Evolutionary conservation across 1,140 invertebrate species (phyloP), one percentile per base, ranked within the genome.

Genomic region (Lordiphosa stackelbergi): DNA sequence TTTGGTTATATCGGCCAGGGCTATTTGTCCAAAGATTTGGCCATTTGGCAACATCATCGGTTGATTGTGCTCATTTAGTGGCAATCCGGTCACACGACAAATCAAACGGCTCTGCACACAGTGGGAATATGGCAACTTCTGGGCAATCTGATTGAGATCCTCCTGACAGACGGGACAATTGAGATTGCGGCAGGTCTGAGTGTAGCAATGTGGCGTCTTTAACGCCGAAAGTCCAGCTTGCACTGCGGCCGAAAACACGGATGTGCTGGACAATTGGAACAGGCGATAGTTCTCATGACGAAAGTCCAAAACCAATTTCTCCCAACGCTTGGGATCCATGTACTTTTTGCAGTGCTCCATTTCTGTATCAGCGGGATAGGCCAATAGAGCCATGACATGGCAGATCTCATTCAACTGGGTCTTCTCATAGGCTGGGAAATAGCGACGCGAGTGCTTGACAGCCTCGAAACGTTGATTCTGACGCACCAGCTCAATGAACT

Each of bases 41-140:
- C 97, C 97, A 90, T 99, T 99, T 37, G 98, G 98, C 88, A 99
- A 91, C 93, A 98, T 97, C 93, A 99, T 95, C 0, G 98, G 98
- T 66, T 95, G 95, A 89, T 99, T 99, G 88, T 99, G 93, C 88
- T 99, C 98, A 90, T 99, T 98, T 42, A 99, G 90, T n/a, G 96
- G 94, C 68, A 95, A 91, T 5, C 96, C 95, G 47, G 95, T 96
- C 60, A 98, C 95, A 69, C 94, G 92, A 47, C 87, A 88, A 66
- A 99, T 95, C 3, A 99, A 90, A 38, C 95, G 92, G 57, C 96
- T 97, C 88, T 99, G 97, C 16, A 96, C 96, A 88, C 96, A 98
- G 90, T 99, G 98, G 41, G 97, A 96, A 89, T 95, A 98, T 37
- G 98, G 98, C 72, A 99, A 89, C 52, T 92, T 90, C 48, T 91